Evolutionary conservation across 2,113 vertebrate genomes (phyloP).

Genomic region (Neoarius graeffei): DNA sequence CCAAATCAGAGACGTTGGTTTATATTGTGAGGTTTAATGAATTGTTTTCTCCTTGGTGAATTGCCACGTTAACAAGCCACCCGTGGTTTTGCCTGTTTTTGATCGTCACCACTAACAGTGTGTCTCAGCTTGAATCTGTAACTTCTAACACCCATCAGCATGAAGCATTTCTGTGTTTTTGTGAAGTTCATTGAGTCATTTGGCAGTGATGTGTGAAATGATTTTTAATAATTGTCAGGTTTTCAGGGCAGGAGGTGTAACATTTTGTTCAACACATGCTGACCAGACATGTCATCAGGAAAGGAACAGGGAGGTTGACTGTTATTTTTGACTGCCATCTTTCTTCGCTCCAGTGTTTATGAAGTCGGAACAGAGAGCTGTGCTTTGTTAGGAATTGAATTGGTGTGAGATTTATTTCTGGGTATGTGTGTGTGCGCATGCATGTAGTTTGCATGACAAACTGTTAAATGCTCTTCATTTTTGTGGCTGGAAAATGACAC

Average conservation of each 20-base stretch:
- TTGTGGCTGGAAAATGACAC: background rate
- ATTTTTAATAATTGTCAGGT: slow-evolving; percentile 37
- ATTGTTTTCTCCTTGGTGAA: background rate
- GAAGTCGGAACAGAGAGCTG: slow-evolving; percentile 68
- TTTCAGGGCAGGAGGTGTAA: slow-evolving; percentile 43
- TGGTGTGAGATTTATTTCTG: slow-evolving; percentile 40
- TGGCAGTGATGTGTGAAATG: slow-evolving; percentile 35
- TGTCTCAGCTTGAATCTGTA: slow-evolving; percentile 24
- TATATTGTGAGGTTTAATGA: background rate
- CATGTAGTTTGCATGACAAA: background rate
- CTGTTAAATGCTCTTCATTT: background rate
- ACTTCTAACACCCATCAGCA: slow-evolving; percentile 16
- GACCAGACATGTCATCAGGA: slow-evolving; percentile 59
- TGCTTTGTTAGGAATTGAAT: slow-evolving; percentile 48
- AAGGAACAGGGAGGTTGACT: slow-evolving; percentile 64
- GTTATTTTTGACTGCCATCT: slow-evolving; percentile 65
- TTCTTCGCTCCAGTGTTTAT: slow-evolving; percentile 68
- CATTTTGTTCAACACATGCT: slow-evolving; percentile 52
- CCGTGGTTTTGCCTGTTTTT: slow-evolving; percentile 12
- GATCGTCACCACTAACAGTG: slow-evolving; percentile 8
- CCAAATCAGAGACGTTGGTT: background rate
- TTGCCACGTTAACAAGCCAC: slow-evolving; percentile 6
- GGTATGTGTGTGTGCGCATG: background rate
- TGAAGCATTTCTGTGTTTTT: slow-evolving; percentile 35
- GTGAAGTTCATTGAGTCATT: slow-evolving; percentile 39